Base-by-base conservation (phyloP, 2,888 invertebrate genomes). In the Tenthredo amoena region DNA sequence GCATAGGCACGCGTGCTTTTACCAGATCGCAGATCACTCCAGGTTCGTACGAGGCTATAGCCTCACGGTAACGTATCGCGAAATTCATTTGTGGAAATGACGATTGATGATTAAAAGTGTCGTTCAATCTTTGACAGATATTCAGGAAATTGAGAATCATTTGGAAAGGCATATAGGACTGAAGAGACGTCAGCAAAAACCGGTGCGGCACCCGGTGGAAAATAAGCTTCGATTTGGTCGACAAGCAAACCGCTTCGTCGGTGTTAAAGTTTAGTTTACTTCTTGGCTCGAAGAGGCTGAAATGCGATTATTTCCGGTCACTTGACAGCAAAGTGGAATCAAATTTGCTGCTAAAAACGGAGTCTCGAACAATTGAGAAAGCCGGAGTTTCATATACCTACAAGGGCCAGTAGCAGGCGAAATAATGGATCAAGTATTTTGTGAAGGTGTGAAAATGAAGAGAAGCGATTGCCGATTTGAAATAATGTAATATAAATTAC, bases 221-320 rank as follows among this genome's bases (percentile, higher is more conserved):
- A 74, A 31, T 74, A 12, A 74, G 72, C 72, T 74, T 12, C 43
- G 21, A 74, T 7, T 74, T 43, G 43, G 21, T 74, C 40, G 72
- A 74, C 21, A 74, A 74, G 72, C 72, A 74, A 74, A 74, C 21
- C 72, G 72, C 72, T 74, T 43, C 43, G 72, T 74, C 72, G 72
- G 72, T 74, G 72, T 21, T 74, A 74, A 74, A 74, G 72, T 74
- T 74, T 3, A 31, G 77, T 77, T 50, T 55, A 55, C 50, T 74
- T 77, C 55, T 55, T 55, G 34, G 74, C 43, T 74, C 43, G 43
- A 18, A 43, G 12, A 74, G 15, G 26, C 21, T 47, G 55, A 77
- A 55, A 55, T 31, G 55, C 55, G 50, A 55, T 77, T 77, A 77
- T 21, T 77, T 77, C 77, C 77, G 77, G 55, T 55, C 55, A 26